phyloP scores from a whole-genome alignment of 1,140 invertebrate species.

The Drosophila quadrilineata region DNA sequence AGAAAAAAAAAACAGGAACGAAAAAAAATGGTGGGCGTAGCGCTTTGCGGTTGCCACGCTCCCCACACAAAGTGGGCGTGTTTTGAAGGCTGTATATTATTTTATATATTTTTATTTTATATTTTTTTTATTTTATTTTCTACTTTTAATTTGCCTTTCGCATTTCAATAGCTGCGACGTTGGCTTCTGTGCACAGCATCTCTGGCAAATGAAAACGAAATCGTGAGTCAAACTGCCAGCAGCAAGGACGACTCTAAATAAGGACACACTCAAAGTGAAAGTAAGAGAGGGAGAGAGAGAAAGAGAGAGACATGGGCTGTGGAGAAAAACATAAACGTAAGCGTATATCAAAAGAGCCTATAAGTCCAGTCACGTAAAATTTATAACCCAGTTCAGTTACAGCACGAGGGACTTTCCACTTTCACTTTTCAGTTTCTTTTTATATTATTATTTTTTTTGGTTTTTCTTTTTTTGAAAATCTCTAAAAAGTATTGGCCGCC shows the following conservation, averaged over 20 bases:
- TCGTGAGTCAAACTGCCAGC: background rate
- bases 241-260: background rate
- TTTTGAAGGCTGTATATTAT: background rate
- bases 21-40: slow-evolving; percentile 31
- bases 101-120: too few relatives aligned
- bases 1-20: too few relatives aligned
- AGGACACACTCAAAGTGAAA: too few relatives aligned
- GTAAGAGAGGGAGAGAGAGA: too few relatives aligned
- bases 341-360: background rate
- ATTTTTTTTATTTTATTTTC: too few relatives aligned
- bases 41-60: background rate
- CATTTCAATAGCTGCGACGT: slow-evolving; percentile 49
- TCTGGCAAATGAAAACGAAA: background rate
- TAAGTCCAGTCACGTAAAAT: slow-evolving; percentile 43
- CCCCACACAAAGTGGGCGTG: background rate
- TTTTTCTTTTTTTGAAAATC: too few relatives aligned
- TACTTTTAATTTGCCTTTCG: slow-evolving; percentile 43
- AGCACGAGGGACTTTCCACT: background rate
- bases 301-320: too few relatives aligned
- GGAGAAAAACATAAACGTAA: too few relatives aligned
- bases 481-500: slow-evolving; percentile 33
- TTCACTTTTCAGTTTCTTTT: slow-evolving; percentile 35
- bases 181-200: slow-evolving; percentile 8
- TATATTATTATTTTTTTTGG: too few relatives aligned
- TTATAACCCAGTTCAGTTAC: slow-evolving; percentile 51